These are phyloP conservation scores for Pyrgus malvae DNA, from an alignment of 2,888 invertebrate genomes.

Conservation along the genomic window DNA sequence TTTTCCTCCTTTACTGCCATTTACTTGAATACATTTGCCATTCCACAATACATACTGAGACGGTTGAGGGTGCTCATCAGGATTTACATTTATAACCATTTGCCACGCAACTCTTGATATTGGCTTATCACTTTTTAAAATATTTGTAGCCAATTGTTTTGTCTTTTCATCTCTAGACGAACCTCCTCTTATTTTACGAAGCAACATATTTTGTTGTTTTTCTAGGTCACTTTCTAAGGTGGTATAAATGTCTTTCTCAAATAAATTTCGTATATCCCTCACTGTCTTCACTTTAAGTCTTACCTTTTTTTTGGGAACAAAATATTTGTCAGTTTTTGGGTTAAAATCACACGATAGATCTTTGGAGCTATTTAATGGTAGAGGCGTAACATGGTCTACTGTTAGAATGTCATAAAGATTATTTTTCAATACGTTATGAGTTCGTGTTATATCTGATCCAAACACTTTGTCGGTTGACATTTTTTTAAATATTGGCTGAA, in stretches of 20 bases:
- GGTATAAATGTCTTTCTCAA: slow-evolving; percentile 59
- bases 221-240: slow-evolving; percentile 55
- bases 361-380: slow-evolving; percentile 36
- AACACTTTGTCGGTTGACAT: slow-evolving; percentile 57
- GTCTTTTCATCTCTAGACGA: slow-evolving; percentile 54
- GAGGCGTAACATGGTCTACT: slow-evolving; percentile 50
- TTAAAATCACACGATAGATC: slow-evolving; percentile 47
- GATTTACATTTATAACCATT: slow-evolving; percentile 70
- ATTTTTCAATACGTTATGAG: slow-evolving; percentile 43
- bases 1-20: slow-evolving; percentile 66
- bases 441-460: slow-evolving; percentile 55
- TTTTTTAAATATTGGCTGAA: slow-evolving; percentile 38
- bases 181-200: slow-evolving; percentile 62
- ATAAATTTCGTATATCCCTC: slow-evolving; percentile 56
- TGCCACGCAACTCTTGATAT: slow-evolving; percentile 66
- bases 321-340: slow-evolving; percentile 57
- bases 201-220: slow-evolving; percentile 54
- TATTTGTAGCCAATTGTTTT: slow-evolving; percentile 53
- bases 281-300: slow-evolving; percentile 67
- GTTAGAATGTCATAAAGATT: slow-evolving; percentile 57
- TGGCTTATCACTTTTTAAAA: slow-evolving; percentile 55
- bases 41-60: slow-evolving; percentile 65
- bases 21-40: slow-evolving; percentile 57
- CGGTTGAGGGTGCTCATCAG: slow-evolving; percentile 47
- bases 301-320: slow-evolving; percentile 58